Conservation (phyloP, 2,888 invertebrate species). For the Drosophila dives region DNA sequence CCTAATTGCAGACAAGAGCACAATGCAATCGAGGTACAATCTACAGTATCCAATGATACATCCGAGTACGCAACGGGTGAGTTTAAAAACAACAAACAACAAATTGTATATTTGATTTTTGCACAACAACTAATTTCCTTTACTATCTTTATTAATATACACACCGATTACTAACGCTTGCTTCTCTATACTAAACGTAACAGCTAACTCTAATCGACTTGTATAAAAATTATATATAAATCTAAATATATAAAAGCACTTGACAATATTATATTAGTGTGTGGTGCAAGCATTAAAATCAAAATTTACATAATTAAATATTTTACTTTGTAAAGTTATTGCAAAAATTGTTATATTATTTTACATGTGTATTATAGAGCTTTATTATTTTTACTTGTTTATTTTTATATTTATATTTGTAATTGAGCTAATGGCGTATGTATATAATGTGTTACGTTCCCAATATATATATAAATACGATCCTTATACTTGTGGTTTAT, state of each 20-base stretch:
- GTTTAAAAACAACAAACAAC: conserved; percentile 35
- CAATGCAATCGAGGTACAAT: conserved; percentile 84
- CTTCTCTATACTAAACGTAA: conserved; percentile 58
- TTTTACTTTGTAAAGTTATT: conserved; percentile 15
- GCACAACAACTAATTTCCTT: conserved; percentile 42
- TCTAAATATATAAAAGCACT: conserved; percentile 15
- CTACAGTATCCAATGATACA: conserved; percentile 84
- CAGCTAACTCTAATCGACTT: conserved; percentile 9
- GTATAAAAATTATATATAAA: conserved; percentile 3
- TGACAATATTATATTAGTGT: conserved; percentile 45
- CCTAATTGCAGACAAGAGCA: conserved; percentile 82
- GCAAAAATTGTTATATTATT: conserved; percentile 22
- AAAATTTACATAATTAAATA: conserved; percentile 20
- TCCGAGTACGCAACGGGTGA: conserved; percentile 85
- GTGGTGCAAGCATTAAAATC: conserved; percentile 64
- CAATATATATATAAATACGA: conserved; percentile 9
- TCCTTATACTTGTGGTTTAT: conserved; percentile 28
- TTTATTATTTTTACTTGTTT: conserved; percentile 31
- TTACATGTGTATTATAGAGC: conserved; percentile 18
- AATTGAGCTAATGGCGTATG: conserved; percentile 39
- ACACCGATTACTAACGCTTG: conserved; percentile 60
- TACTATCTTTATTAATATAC: conserved; percentile 22
- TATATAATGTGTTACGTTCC: conserved; percentile 29
- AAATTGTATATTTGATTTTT: conserved; percentile 1
- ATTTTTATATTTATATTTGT: conserved; percentile 38